Evolutionary conservation across 2,888 invertebrate genomes (phyloP).

Genomic region (Clanis bilineata): DNA sequence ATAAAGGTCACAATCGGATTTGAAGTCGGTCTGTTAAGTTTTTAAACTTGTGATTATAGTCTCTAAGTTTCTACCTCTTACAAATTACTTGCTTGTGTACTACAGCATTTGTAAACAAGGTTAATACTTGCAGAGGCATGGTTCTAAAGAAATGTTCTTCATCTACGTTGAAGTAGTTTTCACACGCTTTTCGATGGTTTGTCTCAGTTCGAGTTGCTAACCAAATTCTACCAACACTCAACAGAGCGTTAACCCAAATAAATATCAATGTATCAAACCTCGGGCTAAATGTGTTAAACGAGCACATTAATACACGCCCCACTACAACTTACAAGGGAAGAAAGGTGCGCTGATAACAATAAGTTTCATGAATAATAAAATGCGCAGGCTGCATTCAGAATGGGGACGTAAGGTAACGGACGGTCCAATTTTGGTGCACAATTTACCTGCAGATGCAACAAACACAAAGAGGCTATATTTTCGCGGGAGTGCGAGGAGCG

Average conservation of each 20-base stretch:
- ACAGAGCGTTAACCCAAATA: conserved; percentile 2
- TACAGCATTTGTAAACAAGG: background rate
- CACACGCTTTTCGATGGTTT: background rate
- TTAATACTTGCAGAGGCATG: background rate
- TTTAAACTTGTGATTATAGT: too few relatives aligned
- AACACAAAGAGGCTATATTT: conserved; percentile 77
- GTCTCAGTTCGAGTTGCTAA: background rate
- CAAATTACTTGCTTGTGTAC: too few relatives aligned
- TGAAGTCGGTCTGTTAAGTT: too few relatives aligned
- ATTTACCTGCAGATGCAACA: conserved; percentile 82
- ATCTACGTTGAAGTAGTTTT: background rate
- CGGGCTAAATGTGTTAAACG: background rate
- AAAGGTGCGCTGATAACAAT: conserved; percentile 71
- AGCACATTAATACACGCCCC: conserved; percentile 8
- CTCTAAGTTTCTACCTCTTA: too few relatives aligned
- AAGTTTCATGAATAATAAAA: conserved; percentile 70
- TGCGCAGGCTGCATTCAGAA: conserved; percentile 70
- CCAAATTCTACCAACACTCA: background rate
- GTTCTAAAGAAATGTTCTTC: background rate
- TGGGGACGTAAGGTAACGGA: conserved; percentile 64
- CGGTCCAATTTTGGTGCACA: conserved; percentile 75
- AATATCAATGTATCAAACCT: conserved; percentile 6
- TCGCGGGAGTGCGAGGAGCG: conserved; percentile 45
- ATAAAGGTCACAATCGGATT: too few relatives aligned
- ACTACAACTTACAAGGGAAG: conserved; percentile 38